Evolutionary conservation across 1,140 invertebrate species (phyloP).

Genomic region (Zelostemma sp.): DNA sequence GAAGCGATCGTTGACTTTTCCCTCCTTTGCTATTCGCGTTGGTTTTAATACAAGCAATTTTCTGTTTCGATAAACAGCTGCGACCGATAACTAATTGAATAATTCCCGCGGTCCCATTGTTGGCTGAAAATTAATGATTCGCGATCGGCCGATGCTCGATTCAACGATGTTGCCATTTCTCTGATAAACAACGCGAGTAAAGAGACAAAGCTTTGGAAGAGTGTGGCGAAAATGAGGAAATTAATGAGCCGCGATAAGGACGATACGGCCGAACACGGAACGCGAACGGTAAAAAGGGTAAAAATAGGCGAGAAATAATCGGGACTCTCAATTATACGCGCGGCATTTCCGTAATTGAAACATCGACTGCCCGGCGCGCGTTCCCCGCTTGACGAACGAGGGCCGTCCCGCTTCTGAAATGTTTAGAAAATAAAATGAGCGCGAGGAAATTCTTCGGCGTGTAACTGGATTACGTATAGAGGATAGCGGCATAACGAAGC

Average conservation of each 20-base stretch:
- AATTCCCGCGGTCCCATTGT: no score
- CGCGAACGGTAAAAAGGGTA: constrained; percentile 3
- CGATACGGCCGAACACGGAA: constrained; percentile 13
- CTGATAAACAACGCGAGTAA: no score
- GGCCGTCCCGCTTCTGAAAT: constrained; percentile 11
- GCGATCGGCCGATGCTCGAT: no score
- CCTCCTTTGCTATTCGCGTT: constrained; percentile 26
- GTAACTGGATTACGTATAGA: constrained; percentile 6
- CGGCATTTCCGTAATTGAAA: constrained; percentile 35
- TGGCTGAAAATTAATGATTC: no score
- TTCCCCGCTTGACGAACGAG: constrained; percentile 20
- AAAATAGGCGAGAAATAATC: constrained; percentile 17
- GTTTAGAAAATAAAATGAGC: constrained; percentile 28
- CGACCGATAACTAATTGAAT: no score
- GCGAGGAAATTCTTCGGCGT: constrained; percentile 14
- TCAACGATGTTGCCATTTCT: no score
- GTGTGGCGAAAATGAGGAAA: constrained; percentile 25
- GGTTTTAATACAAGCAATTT: constrained; percentile 40
- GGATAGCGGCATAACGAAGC: constrained; percentile 26
- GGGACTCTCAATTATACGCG: constrained; percentile 8
- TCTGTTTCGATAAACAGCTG: constrained; percentile 10
- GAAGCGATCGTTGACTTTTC: constrained; percentile 32
- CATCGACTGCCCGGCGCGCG: constrained; percentile 21
- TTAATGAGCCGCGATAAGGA: constrained; percentile 18
- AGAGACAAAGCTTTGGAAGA: constrained; percentile 9